Conservation (phyloP, 2,888 invertebrate genomes). For the Schrankia costaestrigalis region DNA sequence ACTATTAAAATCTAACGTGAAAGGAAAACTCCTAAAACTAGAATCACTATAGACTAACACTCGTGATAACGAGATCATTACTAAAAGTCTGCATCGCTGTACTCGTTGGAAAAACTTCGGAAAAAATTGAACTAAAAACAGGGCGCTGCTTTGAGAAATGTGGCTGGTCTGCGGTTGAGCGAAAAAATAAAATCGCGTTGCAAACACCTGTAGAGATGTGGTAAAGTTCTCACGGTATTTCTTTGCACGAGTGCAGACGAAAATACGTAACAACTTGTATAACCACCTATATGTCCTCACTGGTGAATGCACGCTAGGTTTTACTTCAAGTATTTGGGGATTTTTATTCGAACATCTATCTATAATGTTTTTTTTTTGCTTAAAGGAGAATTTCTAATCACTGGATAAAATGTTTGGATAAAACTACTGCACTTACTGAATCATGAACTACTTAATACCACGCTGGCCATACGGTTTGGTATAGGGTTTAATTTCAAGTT, state of each 20-base stretch:
- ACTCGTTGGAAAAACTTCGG: constrained; percentile 11
- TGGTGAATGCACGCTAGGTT: too few species aligned
- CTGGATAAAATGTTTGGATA: too few species aligned
- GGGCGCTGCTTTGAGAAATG: constrained; percentile 33
- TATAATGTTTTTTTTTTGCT: too few species aligned
- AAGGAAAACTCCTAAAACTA: constrained; percentile 7
- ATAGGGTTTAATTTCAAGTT: too few species aligned
- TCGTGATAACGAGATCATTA: constrained; percentile 32
- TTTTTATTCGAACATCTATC: too few species aligned
- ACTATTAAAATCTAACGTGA: too few species aligned
- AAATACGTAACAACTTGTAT: constrained; percentile 28
- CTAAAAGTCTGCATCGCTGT: constrained; percentile 20
- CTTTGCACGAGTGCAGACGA: constrained; percentile 39
- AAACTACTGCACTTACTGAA: too few species aligned
- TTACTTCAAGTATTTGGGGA: too few species aligned
- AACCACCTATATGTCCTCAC: too few species aligned
- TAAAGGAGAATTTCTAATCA: too few species aligned
- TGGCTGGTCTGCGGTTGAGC: constrained; percentile 20
- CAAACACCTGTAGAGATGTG: constrained; percentile 39
- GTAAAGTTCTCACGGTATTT: constrained; percentile 44
- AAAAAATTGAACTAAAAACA: constrained; percentile 24
- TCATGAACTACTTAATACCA: too few species aligned
- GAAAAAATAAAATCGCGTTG: constrained; percentile 24
- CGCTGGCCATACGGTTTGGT: too few species aligned
- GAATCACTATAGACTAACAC: constrained; percentile 17